Conservation (phyloP, 2,113 vertebrate genomes). For the Enhydra lutris region DNA sequence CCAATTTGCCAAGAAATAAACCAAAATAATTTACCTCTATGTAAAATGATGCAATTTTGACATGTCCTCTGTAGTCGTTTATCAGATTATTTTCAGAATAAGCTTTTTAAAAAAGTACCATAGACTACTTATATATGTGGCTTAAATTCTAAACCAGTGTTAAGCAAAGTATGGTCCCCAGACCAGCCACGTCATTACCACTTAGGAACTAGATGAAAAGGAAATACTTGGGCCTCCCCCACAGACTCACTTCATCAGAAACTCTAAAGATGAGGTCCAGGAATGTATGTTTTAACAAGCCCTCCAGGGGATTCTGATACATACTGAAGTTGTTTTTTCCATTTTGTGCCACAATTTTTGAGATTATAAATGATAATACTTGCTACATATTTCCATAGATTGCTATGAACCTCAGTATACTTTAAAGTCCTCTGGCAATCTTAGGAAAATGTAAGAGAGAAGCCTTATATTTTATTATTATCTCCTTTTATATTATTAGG, state of each 20-base stretch:
- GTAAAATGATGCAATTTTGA: neutral
- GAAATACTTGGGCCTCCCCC: neutral
- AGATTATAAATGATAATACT: neutral
- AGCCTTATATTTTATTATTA: neutral
- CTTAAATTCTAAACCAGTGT: neutral
- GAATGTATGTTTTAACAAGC: neutral
- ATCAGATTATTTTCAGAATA: neutral
- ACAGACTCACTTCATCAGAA: neutral
- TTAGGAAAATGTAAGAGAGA: neutral
- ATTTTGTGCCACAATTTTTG: neutral
- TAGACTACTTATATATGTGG: neutral
- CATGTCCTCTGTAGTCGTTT: neutral
- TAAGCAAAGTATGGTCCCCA: neutral
- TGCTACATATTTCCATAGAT: neutral
- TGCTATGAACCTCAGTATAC: neutral
- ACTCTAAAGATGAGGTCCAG: neutral
- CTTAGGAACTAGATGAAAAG: neutral
- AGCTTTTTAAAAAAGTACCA: neutral
- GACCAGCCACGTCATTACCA: too few relatives aligned
- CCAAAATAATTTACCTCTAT: neutral
- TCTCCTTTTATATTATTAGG: neutral
- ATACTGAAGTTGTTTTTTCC: neutral
- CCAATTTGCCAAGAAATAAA: neutral
- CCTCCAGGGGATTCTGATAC: neutral
- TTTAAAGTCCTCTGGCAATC: neutral